Conservation (phyloP, 2,113 vertebrate species). For the Tetraodon nigroviridis region DNA sequence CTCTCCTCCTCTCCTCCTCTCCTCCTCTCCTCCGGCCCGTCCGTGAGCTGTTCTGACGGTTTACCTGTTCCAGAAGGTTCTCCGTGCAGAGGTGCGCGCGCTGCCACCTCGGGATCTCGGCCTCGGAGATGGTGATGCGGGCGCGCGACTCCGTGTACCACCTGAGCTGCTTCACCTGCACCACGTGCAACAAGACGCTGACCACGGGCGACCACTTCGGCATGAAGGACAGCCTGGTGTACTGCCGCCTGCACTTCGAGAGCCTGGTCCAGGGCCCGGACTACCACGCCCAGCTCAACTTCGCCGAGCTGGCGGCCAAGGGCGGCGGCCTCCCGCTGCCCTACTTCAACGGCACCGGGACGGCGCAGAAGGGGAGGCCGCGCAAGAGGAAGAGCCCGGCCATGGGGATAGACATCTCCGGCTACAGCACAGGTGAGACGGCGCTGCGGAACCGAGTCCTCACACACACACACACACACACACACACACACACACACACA, state of each 20-base stretch:
- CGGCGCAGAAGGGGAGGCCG: slow-evolving; percentile 95
- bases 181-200: slow-evolving; percentile 96
- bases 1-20: no score
- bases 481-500: no score
- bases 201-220: slow-evolving; percentile 97
- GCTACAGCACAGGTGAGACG: slow-evolving; percentile 90
- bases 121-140: slow-evolving; percentile 99
- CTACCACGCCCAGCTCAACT: slow-evolving; percentile 90
- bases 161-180: slow-evolving; percentile 98
- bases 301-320: slow-evolving; percentile 94
- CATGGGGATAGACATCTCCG: slow-evolving; percentile 92
- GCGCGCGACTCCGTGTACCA: slow-evolving; percentile 98
- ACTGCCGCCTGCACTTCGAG: slow-evolving; percentile 97
- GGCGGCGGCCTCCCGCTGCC: slow-evolving; percentile 85
- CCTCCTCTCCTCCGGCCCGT: no score
- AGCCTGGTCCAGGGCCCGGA: slow-evolving; percentile 88
- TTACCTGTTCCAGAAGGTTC: slow-evolving; percentile 94
- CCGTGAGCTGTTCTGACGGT: slow-evolving; percentile 53
- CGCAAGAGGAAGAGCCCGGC: slow-evolving; percentile 95
- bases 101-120: slow-evolving; percentile 99
- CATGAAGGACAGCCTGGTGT: slow-evolving; percentile 98
- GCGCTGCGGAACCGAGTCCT: no score
- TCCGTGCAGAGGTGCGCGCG: slow-evolving; percentile 99
- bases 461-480: no score
- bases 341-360: slow-evolving; percentile 94